phyloP scores from a whole-genome alignment of 2,888 invertebrate genomes.

The Trachelus tabidus region DNA sequence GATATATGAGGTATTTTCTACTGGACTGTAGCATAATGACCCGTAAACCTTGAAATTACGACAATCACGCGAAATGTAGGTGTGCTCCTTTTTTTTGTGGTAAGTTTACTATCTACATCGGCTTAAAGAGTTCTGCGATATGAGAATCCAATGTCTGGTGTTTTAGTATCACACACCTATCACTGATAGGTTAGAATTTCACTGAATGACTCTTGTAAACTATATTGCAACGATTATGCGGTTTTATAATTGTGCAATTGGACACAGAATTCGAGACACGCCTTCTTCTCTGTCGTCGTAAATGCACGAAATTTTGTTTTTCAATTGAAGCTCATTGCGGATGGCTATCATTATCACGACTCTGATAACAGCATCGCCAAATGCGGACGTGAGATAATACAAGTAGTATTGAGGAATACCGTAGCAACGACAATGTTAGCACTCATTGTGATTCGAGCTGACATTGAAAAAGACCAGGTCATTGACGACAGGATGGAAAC shows the following conservation, averaged over 20 bases:
- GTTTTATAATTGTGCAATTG: conserved; percentile 27
- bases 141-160: not conserved
- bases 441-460: not conserved
- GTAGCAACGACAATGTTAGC: not conserved
- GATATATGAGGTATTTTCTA: not conserved
- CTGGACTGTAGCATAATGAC: not conserved
- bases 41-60: not conserved
- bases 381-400: not conserved
- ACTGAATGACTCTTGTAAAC: not conserved
- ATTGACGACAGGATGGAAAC: not conserved
- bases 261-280: not conserved
- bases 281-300: not conserved
- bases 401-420: not conserved
- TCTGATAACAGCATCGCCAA: not conserved
- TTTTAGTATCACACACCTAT: not conserved
- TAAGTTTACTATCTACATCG: not conserved
- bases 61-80: not conserved
- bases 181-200: not conserved
- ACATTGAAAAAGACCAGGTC: not conserved
- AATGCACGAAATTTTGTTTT: not conserved
- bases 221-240: not conserved
- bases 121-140: not conserved
- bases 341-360: not conserved
- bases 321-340: not conserved
- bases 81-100: not conserved